Conservation (phyloP, 2,888 invertebrate species). For the Spilosoma lubricipeda region DNA sequence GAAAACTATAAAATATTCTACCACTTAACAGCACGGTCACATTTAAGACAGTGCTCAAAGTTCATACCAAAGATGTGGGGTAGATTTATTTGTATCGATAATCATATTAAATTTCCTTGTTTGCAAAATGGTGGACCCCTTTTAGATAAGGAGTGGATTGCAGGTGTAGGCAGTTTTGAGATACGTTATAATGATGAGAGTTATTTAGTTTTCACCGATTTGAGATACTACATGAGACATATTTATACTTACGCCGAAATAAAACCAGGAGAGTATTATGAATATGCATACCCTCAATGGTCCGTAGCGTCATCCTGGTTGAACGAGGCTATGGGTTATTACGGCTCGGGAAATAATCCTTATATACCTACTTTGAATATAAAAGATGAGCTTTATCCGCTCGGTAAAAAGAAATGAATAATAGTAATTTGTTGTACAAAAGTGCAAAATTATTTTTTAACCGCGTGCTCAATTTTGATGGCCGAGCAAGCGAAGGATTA, state of each 20-base stretch:
- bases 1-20: slow-evolving; percentile 67
- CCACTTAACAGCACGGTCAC: not conserved
- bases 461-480: too few relatives aligned
- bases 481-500: too few relatives aligned
- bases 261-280: slow-evolving; percentile 61
- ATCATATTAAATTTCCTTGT: slow-evolving; percentile 48
- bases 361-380: slow-evolving; percentile 28
- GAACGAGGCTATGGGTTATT: not conserved
- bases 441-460: too few relatives aligned
- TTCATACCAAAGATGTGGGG: slow-evolving; percentile 73
- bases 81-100: slow-evolving; percentile 68
- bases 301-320: slow-evolving; percentile 16
- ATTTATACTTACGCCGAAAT: slow-evolving; percentile 51
- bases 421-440: too few relatives aligned
- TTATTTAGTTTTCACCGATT: slow-evolving; percentile 67
- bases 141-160: slow-evolving; percentile 28
- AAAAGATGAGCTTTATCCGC: slow-evolving; percentile 33
- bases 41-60: slow-evolving; percentile 58
- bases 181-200: slow-evolving; percentile 69
- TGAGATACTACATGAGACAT: slow-evolving; percentile 60
- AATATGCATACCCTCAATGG: slow-evolving; percentile 72
- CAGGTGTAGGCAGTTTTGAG: slow-evolving; percentile 68
- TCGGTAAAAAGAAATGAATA: slow-evolving; percentile 37
- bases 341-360: slow-evolving; percentile 21
- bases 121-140: slow-evolving; percentile 65